Conservation (phyloP, 23 tunicate genomes). For the Clavelina lepadiformis region DNA sequence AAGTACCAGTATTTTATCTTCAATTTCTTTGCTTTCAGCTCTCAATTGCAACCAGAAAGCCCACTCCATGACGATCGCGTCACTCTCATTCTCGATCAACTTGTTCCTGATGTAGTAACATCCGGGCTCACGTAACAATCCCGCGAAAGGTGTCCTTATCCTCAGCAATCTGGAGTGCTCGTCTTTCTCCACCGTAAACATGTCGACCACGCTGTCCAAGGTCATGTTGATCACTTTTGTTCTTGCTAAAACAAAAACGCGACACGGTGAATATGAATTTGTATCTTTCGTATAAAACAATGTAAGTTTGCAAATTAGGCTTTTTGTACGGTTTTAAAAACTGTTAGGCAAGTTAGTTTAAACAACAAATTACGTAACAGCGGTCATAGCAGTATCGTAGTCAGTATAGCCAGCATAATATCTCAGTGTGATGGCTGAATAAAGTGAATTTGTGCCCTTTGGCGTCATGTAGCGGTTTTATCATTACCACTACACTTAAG, state of each 20-base stretch:
- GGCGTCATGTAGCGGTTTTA: too few species aligned
- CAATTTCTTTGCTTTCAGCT: constrained; percentile 56
- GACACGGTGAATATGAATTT: too few species aligned
- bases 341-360: too few species aligned
- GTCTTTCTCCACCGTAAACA: not conserved
- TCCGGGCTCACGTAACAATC: constrained; percentile 48
- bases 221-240: constrained; percentile 29
- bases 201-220: constrained; percentile 8
- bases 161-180: not conserved
- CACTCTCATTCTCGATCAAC: constrained; percentile 27
- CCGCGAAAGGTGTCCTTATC: constrained; percentile 31
- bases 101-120: constrained; percentile 37
- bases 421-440: too few species aligned
- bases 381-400: too few species aligned
- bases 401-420: too few species aligned
- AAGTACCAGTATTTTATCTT: constrained; percentile 50
- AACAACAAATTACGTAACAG: too few species aligned
- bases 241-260: constrained; percentile 15
- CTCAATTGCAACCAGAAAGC: constrained; percentile 66
- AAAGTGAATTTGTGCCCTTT: too few species aligned
- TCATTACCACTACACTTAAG: too few species aligned
- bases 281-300: too few species aligned
- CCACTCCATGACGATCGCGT: constrained; percentile 44
- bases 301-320: too few species aligned
- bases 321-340: too few species aligned